Conservation (phyloP, 2,797 vertebrate species). For the Tarsius wallacei region DNA sequence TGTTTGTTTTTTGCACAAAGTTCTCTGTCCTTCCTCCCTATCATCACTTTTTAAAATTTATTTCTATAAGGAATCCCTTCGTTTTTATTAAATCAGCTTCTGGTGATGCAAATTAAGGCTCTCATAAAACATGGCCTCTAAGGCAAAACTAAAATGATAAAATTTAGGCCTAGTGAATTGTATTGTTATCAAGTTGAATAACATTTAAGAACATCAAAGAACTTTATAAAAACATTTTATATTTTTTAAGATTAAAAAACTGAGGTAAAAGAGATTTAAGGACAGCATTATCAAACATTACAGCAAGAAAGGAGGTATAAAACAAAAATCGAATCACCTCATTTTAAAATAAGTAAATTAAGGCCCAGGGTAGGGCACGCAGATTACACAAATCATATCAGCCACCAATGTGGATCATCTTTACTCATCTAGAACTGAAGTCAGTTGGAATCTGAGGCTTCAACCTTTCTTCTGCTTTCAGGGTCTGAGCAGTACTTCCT, state of each 20-base stretch:
- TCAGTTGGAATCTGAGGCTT: neutral
- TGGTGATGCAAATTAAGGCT: slow-evolving; percentile 77
- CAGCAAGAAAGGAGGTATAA: slow-evolving; percentile 9
- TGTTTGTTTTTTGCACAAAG: neutral
- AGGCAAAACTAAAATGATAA: slow-evolving; percentile 79
- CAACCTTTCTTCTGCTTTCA: neutral
- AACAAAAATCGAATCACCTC: neutral
- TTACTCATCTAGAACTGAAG: neutral
- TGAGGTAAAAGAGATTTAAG: slow-evolving; percentile 56
- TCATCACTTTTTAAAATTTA: slow-evolving; percentile 65
- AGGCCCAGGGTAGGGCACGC: neutral
- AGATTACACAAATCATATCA: neutral
- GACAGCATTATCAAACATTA: slow-evolving; percentile 20
- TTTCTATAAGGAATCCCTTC: slow-evolving; percentile 65
- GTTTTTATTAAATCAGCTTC: slow-evolving; percentile 78
- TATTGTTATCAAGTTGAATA: slow-evolving; percentile 68
- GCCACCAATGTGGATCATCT: neutral
- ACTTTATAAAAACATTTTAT: slow-evolving; percentile 59
- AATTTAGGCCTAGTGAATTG: slow-evolving; percentile 68
- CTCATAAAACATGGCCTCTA: slow-evolving; percentile 78
- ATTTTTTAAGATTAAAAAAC: slow-evolving; percentile 68
- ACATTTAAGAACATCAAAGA: slow-evolving; percentile 70
- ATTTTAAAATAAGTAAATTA: slow-evolving; percentile 50
- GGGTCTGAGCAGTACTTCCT: neutral
- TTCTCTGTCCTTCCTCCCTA: neutral